Conservation (phyloP, 37 sponge, comb jelly and placozoan species). For the Diacarnus erythraeanus region DNA sequence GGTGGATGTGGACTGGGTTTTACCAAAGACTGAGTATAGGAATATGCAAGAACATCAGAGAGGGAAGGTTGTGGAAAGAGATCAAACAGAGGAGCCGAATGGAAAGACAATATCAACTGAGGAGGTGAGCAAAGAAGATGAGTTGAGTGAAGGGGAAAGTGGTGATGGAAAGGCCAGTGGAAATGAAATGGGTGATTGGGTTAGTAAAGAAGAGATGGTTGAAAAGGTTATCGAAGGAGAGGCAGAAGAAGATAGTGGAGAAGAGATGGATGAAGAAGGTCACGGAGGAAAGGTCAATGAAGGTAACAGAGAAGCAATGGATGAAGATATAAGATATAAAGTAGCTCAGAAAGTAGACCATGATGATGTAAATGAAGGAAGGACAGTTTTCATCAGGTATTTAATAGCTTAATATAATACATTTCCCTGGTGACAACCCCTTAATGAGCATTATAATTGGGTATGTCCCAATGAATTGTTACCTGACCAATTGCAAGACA, state of each 20-base stretch:
- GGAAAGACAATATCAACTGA: too few relatives aligned
- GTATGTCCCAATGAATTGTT: too few relatives aligned
- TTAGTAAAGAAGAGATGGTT: background rate
- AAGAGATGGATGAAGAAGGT: background rate
- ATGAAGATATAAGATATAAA: background rate
- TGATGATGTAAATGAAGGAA: slow-evolving; percentile 76
- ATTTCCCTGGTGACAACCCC: too few relatives aligned
- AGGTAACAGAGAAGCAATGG: background rate
- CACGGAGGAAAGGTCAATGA: background rate
- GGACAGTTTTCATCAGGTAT: slow-evolving; percentile 79
- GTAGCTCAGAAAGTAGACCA: background rate
- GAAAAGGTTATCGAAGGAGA: background rate
- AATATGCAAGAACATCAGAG: background rate
- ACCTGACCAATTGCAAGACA: too few relatives aligned
- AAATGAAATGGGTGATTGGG: background rate
- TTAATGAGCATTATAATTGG: too few relatives aligned
- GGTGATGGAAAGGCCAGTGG: slow-evolving; percentile 21
- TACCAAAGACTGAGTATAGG: slow-evolving; percentile 61
- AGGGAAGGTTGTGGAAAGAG: background rate
- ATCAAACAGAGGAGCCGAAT: background rate
- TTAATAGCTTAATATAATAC: too few relatives aligned
- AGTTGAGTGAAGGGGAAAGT: background rate
- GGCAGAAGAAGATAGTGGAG: background rate
- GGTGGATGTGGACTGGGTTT: slow-evolving; percentile 84
- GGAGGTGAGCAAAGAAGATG: background rate